Percentiles rank a stretch among this genome's conserved stretches.
phyloP scores from a whole-genome alignment of 2,113 vertebrate species.

The Sakesphorus luctuosus region DNA sequence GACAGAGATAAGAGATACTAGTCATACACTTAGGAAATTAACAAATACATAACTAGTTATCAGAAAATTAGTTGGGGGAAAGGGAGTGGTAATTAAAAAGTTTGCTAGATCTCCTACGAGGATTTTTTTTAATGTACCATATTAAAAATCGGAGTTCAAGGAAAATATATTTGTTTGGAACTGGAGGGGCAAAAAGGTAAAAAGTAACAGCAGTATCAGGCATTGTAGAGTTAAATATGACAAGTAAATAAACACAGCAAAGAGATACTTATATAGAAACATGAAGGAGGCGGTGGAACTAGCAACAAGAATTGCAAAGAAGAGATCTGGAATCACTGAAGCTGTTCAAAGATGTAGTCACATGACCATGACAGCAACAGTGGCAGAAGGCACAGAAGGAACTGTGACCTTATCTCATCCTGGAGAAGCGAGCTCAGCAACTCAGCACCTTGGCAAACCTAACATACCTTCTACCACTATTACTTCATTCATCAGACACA shows the following conservation, averaged over 20 bases:
- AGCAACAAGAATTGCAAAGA: background rate
- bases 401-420: background rate
- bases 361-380: background rate
- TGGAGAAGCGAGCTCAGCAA: background rate
- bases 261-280: background rate
- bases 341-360: background rate
- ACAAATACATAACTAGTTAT: background rate
- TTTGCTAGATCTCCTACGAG: background rate
- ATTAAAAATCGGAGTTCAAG: background rate
- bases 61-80: background rate
- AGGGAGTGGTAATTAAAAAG: background rate
- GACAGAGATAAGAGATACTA: background rate
- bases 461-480: background rate
- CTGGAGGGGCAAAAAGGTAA: background rate
- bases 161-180: background rate
- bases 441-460: background rate
- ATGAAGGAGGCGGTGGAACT: background rate
- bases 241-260: background rate
- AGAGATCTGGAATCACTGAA: background rate
- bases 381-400: background rate
- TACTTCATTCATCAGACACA: background rate
- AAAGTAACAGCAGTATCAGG: background rate
- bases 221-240: background rate
- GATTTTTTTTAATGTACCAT: background rate
- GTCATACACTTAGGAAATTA: background rate